Evolutionary conservation across 2,113 vertebrate genomes (phyloP).

Genomic region (Nestor notabilis): DNA sequence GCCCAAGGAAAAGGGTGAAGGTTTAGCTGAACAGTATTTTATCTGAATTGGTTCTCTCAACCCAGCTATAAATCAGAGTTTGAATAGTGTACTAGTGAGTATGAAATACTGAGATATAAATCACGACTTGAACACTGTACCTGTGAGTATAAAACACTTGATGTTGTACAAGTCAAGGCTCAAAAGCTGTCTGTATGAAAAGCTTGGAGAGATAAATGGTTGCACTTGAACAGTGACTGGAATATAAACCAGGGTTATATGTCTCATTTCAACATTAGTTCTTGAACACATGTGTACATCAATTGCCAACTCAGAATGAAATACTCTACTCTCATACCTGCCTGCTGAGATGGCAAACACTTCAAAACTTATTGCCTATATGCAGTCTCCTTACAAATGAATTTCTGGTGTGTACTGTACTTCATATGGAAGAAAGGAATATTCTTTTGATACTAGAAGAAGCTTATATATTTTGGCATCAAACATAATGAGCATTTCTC

Average conservation of each 20-base stretch:
- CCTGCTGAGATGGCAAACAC: background rate
- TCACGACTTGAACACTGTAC: slow-evolving; percentile 37
- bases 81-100: background rate
- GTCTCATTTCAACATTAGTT: background rate
- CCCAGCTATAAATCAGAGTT: slow-evolving; percentile 35
- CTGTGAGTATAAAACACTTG: slow-evolving; percentile 61
- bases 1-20: background rate
- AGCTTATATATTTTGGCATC: background rate
- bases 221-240: background rate
- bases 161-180: slow-evolving; percentile 29
- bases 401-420: background rate
- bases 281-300: background rate
- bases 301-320: background rate
- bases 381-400: background rate
- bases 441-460: background rate
- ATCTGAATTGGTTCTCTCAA: slow-evolving; percentile 44
- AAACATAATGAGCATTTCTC: background rate
- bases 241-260: slow-evolving; percentile 9
- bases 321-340: background rate
- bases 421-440: background rate
- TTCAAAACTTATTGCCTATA: background rate
- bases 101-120: slow-evolving; percentile 48
- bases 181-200: slow-evolving; percentile 16
- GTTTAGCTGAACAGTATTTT: slow-evolving; percentile 34
- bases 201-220: slow-evolving; percentile 49